phyloP scores from a whole-genome alignment of 2,888 invertebrate genomes.

The Penaeus monodon region DNA sequence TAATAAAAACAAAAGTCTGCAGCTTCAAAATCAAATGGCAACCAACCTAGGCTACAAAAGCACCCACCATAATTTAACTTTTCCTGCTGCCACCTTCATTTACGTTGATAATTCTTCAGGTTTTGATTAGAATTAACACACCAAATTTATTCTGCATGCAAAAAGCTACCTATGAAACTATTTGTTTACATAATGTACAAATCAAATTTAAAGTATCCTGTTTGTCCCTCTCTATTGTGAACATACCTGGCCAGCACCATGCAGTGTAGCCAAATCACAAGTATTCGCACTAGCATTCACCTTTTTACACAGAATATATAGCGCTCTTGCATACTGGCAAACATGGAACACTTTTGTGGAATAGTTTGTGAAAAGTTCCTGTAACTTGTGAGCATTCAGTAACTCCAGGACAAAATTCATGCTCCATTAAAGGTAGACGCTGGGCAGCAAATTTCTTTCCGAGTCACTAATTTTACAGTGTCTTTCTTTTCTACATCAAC shows the following conservation, averaged over 20 bases:
- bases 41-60: conserved; percentile 43
- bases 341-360: conserved; percentile 50
- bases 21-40: conserved; percentile 29
- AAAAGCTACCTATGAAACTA: conserved; percentile 44
- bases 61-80: conserved; percentile 22
- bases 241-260: conserved; percentile 19
- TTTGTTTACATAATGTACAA: conserved; percentile 31
- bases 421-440: not conserved
- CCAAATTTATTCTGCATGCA: conserved; percentile 35
- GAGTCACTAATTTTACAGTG: not conserved
- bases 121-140: conserved; percentile 27
- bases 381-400: conserved; percentile 38
- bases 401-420: conserved; percentile 29
- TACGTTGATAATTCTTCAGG: not conserved
- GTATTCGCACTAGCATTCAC: conserved; percentile 21
- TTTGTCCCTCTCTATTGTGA: conserved; percentile 16
- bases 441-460: conserved; percentile 7
- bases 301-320: conserved; percentile 9
- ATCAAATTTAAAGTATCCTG: conserved; percentile 20
- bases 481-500: conserved; percentile 2
- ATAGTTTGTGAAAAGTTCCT: conserved; percentile 42
- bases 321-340: conserved; percentile 26
- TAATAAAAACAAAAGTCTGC: not conserved
- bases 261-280: conserved; percentile 10
- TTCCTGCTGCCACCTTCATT: conserved; percentile 13